phyloP scores from a whole-genome alignment of 1,140 invertebrate genomes.

The Sitophilus oryzae region DNA sequence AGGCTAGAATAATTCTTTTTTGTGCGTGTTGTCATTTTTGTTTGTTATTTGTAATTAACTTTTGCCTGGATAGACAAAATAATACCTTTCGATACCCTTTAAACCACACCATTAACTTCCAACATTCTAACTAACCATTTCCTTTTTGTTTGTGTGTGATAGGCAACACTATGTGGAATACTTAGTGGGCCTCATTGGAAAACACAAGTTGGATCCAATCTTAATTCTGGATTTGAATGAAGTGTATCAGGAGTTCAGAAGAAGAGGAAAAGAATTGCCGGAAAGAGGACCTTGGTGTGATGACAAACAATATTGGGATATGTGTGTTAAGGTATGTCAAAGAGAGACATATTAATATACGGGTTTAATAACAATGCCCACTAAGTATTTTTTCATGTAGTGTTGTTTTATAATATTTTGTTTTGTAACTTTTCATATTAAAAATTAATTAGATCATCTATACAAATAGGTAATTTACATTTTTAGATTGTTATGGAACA shows the following conservation, averaged over 20 bases:
- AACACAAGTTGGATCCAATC: conserved; percentile 79
- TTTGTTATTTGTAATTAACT: no score
- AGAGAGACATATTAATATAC: conserved; percentile 7
- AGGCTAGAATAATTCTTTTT: no score
- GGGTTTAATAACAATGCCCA: conserved; percentile 1
- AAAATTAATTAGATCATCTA: neutral
- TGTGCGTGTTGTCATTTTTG: no score
- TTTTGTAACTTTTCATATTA: neutral
- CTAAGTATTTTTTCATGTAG: conserved; percentile 6
- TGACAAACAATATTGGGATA: conserved; percentile 62
- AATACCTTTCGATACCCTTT: neutral
- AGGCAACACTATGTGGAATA: conserved; percentile 94
- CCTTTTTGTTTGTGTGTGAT: conserved; percentile 37
- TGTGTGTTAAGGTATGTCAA: conserved; percentile 60
- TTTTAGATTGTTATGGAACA: conserved; percentile 57
- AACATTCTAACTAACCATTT: conserved; percentile 6
- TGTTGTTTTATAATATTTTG: neutral
- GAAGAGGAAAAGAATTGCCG: conserved; percentile 70
- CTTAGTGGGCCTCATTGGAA: conserved; percentile 77
- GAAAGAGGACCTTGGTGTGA: conserved; percentile 59
- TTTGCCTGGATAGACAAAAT: neutral
- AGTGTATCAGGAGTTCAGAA: conserved; percentile 76
- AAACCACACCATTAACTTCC: neutral
- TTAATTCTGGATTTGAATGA: conserved; percentile 79
- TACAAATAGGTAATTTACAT: neutral